Evolutionary conservation across 1,140 invertebrate genomes (phyloP).

Genomic region (Nymphalis io): DNA sequence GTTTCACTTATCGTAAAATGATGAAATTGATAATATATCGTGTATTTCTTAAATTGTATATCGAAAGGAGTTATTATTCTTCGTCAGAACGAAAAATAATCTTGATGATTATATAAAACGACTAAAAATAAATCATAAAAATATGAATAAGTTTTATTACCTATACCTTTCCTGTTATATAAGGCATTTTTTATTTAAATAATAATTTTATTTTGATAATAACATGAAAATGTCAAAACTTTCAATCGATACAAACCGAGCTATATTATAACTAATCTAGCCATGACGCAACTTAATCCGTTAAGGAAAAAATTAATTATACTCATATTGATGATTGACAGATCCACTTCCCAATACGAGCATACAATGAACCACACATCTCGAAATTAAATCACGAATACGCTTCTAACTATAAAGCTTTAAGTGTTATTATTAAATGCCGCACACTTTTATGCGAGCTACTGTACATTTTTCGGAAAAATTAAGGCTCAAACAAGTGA

Average conservation of each 20-base stretch:
- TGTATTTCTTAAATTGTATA: no score
- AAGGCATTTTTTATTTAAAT: no score
- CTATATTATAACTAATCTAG: conserved; percentile 9
- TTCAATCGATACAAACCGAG: conserved; percentile 16
- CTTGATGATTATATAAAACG: no score
- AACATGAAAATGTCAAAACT: conserved; percentile 19
- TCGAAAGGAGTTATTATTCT: no score
- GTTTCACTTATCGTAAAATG: background rate
- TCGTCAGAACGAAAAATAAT: no score
- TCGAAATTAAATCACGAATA: background rate
- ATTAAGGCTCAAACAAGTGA: conserved; percentile 45
- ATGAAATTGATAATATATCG: no score
- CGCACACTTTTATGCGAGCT: background rate
- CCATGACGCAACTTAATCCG: conserved; percentile 40
- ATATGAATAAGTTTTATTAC: no score
- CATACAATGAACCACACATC: conserved; percentile 18
- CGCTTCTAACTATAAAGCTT: background rate
- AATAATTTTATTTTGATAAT: background rate
- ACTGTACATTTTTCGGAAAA: conserved; percentile 47
- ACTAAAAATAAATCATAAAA: no score
- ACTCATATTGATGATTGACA: conserved; percentile 35
- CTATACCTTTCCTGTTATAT: no score
- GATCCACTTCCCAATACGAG: conserved; percentile 40
- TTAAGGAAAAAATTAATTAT: conserved; percentile 40
- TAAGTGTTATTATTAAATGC: background rate